These are phyloP conservation scores for Altica lythri DNA, from an alignment of 2,888 invertebrate species.

Conservation along the genomic window DNA sequence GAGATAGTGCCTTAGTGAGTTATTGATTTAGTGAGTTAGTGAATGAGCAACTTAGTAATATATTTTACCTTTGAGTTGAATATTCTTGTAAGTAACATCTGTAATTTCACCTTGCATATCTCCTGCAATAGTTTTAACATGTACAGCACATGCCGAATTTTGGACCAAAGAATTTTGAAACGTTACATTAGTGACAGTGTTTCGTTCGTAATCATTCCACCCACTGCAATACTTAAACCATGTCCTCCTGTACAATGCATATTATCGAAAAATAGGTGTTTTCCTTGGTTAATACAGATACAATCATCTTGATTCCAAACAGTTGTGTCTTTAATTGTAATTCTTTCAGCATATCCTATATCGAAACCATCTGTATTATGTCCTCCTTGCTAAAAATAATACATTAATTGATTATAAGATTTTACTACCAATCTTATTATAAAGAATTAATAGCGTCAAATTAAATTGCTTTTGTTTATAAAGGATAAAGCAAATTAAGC, in stretches of 20 bases:
- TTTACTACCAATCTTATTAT: background rate
- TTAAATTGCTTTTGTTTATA: background rate
- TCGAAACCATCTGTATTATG: constrained; percentile 27
- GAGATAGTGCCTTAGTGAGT: too few relatives aligned
- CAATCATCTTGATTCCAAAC: constrained; percentile 27
- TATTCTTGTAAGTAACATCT: constrained; percentile 18
- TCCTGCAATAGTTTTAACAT: constrained; percentile 23
- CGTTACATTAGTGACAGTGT: constrained; percentile 19
- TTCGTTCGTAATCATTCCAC: constrained; percentile 10
- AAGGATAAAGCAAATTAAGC: background rate
- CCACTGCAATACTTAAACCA: constrained; percentile 29
- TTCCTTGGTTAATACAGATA: constrained; percentile 21
- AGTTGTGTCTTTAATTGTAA: constrained; percentile 8
- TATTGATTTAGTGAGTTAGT: too few relatives aligned
- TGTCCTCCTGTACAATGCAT: constrained; percentile 28
- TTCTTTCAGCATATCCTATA: constrained; percentile 1
- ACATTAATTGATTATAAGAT: background rate
- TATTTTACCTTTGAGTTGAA: constrained; percentile 21
- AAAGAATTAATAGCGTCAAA: too few relatives aligned
- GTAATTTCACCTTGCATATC: constrained; percentile 16
- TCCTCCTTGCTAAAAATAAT: constrained; percentile 20
- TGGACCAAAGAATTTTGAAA: constrained; percentile 19
- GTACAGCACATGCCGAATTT: constrained; percentile 22
- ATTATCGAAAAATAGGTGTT: constrained; percentile 19
- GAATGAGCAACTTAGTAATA: too few relatives aligned